Percentiles rank a stretch among this genome's conserved stretches.
These are phyloP conservation scores for Sciurus carolinensis DNA, from an alignment of 2,797 vertebrate genomes.

Conservation along the genomic window DNA sequence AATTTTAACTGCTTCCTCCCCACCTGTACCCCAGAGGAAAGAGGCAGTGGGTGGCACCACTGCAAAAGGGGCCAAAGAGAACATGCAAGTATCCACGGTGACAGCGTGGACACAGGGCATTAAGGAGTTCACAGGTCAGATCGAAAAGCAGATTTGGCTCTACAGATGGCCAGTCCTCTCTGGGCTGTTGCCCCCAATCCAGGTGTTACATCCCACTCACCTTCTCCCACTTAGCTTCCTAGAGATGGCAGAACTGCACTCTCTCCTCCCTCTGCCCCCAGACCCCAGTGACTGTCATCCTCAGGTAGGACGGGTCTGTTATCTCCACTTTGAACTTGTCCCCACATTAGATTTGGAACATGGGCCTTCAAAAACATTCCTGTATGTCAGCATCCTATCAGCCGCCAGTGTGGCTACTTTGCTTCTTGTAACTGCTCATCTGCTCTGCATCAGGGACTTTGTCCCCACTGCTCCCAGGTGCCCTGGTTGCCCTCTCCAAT, in stretches of 20 bases:
- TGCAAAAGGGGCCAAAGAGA: neutral
- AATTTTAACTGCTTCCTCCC: neutral
- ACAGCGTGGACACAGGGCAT: rapidly evolving
- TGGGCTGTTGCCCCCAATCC: neutral
- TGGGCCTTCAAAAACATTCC: neutral
- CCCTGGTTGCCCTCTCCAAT: neutral
- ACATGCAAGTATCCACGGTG: neutral
- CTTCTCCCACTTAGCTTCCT: too few species aligned
- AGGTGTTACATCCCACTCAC: rapidly evolving
- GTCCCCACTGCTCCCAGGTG: neutral
- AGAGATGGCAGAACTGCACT: neutral
- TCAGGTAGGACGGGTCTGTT: neutral
- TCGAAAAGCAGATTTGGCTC: neutral
- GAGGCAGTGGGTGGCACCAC: rapidly evolving
- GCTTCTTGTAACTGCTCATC: neutral
- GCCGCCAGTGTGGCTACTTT: neutral
- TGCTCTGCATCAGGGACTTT: neutral
- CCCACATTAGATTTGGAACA: neutral
- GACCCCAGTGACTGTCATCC: neutral
- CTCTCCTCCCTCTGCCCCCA: neutral
- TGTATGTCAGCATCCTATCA: neutral
- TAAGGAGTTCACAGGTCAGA: neutral
- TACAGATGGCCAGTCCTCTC: neutral
- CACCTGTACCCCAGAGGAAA: neutral
- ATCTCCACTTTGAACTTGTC: neutral